Base-by-base conservation (phyloP, 2,113 vertebrate species). In the Lipophrys pholis region DNA sequence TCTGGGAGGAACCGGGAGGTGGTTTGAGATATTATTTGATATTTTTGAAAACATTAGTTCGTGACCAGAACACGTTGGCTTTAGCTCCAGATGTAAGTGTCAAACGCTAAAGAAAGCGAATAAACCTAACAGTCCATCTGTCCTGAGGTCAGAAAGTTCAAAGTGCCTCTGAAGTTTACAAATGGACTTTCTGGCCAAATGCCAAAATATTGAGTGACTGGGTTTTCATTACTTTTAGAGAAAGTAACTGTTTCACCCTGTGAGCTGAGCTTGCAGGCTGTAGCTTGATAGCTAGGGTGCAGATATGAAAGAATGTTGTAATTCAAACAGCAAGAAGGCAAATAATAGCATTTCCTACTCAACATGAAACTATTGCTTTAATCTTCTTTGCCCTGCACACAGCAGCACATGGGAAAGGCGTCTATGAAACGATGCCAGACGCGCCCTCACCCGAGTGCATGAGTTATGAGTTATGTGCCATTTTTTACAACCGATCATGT, bases 381-480 rank as follows among this genome's bases (percentile, higher is more conserved):
- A 58, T 53, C 8, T 36, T 58, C 10, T 14, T 36, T n/a, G 11
- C 36, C n/a, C 12, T 7, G 7, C 14, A 45, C 9, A 45, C 45
- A 21, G 39, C 51, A 57, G 50, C 62, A 46, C 55, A 49, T 60
- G 11, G 51, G 7, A 66, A 56, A 63, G 12, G 6, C n/a, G n/a
- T n/a, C n/a, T n/a, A 56, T 63, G 38, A 50, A 65, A 53, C 36
- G 43, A 71, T 42, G 17, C 76, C 67, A 64, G 21, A 74, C 39
- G 17, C 48, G 43, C 51, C 40, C 6, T 54, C 42, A 16, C 46
- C 14, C 64, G 54, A 81, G 45, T 57, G 7, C 7, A 5, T 64
- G 61, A 81, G 57, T 73, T 59, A 58, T 76, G 21, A 81, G 60
- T 73, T 59, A 58, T 76, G 21, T 64, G 21, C 68, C 10, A 1